A percentile compares a stretch with the other conserved stretches of the same genome.
These are phyloP conservation scores for Notodonta dromedarius DNA, from an alignment of 2,888 invertebrate genomes.

Conservation along the genomic window DNA sequence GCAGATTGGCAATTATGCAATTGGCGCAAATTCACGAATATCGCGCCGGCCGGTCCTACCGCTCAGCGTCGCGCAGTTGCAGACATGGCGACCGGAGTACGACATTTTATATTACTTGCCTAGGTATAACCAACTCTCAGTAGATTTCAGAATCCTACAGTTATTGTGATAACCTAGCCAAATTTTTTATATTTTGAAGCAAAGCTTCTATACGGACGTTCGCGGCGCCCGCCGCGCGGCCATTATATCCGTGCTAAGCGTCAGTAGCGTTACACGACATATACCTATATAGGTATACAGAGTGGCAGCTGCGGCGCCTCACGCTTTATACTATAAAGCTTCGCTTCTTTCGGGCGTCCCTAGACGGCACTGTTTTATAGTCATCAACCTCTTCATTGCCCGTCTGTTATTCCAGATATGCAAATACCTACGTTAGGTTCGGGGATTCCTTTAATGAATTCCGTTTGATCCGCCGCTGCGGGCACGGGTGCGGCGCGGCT, in stretches of 20 bases:
- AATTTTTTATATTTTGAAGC: too few relatives aligned
- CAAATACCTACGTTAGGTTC: conserved; percentile 7
- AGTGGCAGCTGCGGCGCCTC: too few relatives aligned
- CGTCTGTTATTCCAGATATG: conserved; percentile 7
- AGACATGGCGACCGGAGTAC: background rate
- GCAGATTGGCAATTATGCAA: conserved; percentile 51
- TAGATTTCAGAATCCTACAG: too few relatives aligned
- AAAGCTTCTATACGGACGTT: too few relatives aligned
- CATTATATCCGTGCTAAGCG: too few relatives aligned
- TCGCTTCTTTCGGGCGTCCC: too few relatives aligned
- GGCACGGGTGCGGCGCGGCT: background rate
- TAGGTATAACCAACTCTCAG: background rate
- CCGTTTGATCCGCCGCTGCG: conserved; percentile 14
- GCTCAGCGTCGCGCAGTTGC: background rate
- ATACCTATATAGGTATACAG: too few relatives aligned
- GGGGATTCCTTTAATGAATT: conserved; percentile 21
- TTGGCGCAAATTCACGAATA: conserved; percentile 32
- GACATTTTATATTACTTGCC: background rate
- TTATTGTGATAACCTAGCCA: too few relatives aligned
- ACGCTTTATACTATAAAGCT: too few relatives aligned
- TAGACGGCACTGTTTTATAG: background rate
- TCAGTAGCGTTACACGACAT: too few relatives aligned
- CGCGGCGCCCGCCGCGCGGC: too few relatives aligned
- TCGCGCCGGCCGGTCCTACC: conserved; percentile 15
- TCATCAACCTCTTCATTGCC: background rate